A percentile compares a stretch with the other conserved stretches of the same genome.
Conservation (phyloP, 2,888 invertebrate species). For the Eristalis tenax region DNA sequence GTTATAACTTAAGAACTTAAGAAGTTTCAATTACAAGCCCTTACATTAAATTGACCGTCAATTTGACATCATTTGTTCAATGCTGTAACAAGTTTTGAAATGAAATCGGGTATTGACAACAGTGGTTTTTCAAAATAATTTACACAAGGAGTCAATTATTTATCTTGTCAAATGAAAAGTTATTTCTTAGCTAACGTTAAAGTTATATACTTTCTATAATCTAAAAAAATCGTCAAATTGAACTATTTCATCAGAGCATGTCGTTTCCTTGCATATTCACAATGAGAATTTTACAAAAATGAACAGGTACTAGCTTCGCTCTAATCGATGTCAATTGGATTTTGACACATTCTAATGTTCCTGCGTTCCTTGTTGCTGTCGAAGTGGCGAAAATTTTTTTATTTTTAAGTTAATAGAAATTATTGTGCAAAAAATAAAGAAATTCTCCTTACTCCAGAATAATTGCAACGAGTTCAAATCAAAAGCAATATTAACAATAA, state of each 20-base stretch:
- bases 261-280: neutral
- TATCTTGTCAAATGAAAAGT: too few relatives aligned
- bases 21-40: too few relatives aligned
- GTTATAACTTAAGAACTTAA: too few relatives aligned
- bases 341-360: constrained; percentile 56
- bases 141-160: too few relatives aligned
- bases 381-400: constrained; percentile 55
- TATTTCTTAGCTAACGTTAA: too few relatives aligned
- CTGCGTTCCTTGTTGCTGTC: constrained; percentile 60
- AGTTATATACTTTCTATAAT: too few relatives aligned
- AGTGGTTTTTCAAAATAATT: too few relatives aligned
- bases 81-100: too few relatives aligned
- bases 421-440: constrained; percentile 34
- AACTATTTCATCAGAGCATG: neutral
- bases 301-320: constrained; percentile 15
- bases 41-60: too few relatives aligned
- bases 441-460: constrained; percentile 2
- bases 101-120: too few relatives aligned
- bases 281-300: neutral
- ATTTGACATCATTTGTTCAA: too few relatives aligned
- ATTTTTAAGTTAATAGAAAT: constrained; percentile 42
- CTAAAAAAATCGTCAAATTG: neutral
- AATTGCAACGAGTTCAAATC: neutral
- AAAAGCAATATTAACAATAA: neutral
- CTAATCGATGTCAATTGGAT: constrained; percentile 45